Evolutionary conservation across 2,888 invertebrate genomes (phyloP), one percentile per base, ranked within the genome.

Genomic region (Acrobasis suavella): DNA sequence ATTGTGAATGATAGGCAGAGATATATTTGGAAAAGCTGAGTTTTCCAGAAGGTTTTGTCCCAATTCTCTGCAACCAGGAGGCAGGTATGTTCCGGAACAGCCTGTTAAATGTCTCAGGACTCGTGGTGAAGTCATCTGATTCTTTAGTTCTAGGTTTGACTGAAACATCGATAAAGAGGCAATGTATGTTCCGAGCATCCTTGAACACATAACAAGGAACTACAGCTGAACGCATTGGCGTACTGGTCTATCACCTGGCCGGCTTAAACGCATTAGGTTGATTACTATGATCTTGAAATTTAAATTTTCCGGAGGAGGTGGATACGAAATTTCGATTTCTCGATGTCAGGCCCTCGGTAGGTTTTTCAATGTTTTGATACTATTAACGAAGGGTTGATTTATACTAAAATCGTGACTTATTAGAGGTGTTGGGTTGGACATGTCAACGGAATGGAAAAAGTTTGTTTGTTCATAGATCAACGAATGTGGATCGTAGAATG

Each of bases 191-290:
- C 32, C 32, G 32, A 7, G 32, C 32, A 32, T 32, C 32, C 32
- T 32, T 7, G 32, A 7, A 32, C 32, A 32, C 32, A 32, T 32
- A 32, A 32, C 5, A 32, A 32, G 32, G 32, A 6, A 32, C 32
- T 32, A 32, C n/a, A n/a, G n/a, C n/a, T n/a, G n/a, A n/a, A n/a
- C n/a, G n/a, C n/a, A n/a, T n/a, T n/a, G n/a, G n/a, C n/a, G n/a
- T n/a, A n/a, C n/a, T n/a, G n/a, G n/a, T n/a, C n/a, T n/a, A n/a
- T 58, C 12, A 66, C 61, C 54, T 62, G 62, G 1, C 66, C 66
- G n/a, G 66, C 62, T 38, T 8, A 62, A 62, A 64, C 15, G 9
- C 22, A 16, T 51, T 51, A 16, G 17, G 17, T 12, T 51, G 17
- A 51, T 52, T 12, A 10, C 52, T 42, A 42, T 12, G 42, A 42